These are phyloP conservation scores for Pogonomyrmex barbatus DNA, from an alignment of 1,140 invertebrate genomes.

Conservation along the genomic window DNA sequence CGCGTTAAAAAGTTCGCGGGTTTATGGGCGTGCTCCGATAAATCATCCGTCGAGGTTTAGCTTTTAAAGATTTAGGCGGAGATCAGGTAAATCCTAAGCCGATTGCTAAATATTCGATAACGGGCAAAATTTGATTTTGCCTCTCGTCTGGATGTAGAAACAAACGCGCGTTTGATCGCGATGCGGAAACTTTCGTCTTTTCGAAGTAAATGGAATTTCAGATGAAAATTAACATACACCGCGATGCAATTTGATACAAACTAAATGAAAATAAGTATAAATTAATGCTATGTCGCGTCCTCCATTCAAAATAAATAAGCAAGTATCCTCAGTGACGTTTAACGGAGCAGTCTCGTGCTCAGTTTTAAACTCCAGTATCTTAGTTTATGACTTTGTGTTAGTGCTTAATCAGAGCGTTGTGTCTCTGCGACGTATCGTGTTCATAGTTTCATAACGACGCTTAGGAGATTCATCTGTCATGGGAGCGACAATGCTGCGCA, in stretches of 20 bases:
- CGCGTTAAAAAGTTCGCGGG: background rate
- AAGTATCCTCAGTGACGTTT: background rate
- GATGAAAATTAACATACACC: background rate
- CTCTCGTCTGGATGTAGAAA: background rate
- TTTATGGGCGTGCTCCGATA: background rate
- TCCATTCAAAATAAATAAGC: constrained; percentile 1
- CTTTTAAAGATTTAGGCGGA: background rate
- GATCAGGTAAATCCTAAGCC: background rate
- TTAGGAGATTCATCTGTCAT: constrained; percentile 57
- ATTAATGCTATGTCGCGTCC: constrained; percentile 5
- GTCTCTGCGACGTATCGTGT: constrained; percentile 20
- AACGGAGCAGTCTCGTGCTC: constrained; percentile 21
- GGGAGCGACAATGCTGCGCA: constrained; percentile 17
- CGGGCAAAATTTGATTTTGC: background rate
- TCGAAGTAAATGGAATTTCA: constrained; percentile 7
- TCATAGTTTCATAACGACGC: constrained; percentile 56
- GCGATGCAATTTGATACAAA: background rate
- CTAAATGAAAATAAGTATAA: constrained; percentile 19
- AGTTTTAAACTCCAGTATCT: constrained; percentile 51
- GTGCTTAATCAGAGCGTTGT: constrained; percentile 37
- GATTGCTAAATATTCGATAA: background rate
- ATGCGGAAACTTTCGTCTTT: constrained; percentile 1
- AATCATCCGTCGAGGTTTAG: constrained; percentile 8
- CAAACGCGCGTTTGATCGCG: background rate
- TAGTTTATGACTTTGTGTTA: background rate